A percentile compares a stretch with the other conserved stretches of the same genome.
phyloP scores from a whole-genome alignment of 53 echinoderm and acorn worm genomes.

The Zoroaster sp. region DNA sequence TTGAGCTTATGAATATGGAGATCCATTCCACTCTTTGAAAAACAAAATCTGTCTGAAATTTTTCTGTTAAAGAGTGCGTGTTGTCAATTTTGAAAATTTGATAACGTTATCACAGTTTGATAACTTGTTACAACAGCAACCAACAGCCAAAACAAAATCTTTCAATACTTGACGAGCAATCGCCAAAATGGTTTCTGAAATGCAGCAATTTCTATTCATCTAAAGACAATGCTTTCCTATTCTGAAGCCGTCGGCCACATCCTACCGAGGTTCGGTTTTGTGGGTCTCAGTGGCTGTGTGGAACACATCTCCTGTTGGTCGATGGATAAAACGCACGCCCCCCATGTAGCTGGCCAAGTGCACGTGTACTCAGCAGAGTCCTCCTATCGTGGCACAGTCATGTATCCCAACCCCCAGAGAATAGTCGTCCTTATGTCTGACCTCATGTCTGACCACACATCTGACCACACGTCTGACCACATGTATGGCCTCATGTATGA shows the following conservation, averaged over 20 bases:
- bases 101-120: too few species aligned
- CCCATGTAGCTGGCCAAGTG: slow-evolving; percentile 30
- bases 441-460: too few species aligned
- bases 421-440: slow-evolving; percentile 3
- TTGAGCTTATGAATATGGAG: not conserved
- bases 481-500: too few species aligned
- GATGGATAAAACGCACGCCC: slow-evolving; percentile 18
- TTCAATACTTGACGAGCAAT: too few species aligned
- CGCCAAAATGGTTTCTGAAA: not conserved
- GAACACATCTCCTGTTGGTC: not conserved
- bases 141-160: not conserved
- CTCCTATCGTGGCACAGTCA: slow-evolving; percentile 5
- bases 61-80: too few species aligned
- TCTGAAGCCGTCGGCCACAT: not conserved
- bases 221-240: not conserved
- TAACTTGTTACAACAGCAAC: too few species aligned
- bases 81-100: too few species aligned
- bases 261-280: not conserved
- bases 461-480: too few species aligned
- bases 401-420: slow-evolving; percentile 1
- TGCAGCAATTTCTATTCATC: not conserved
- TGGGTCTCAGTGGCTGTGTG: not conserved
- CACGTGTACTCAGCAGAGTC: slow-evolving; percentile 30
- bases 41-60: not conserved
- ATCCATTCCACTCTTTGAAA: not conserved